phyloP scores from a whole-genome alignment of 1,140 invertebrate genomes.

The Calliopsis andreniformis region DNA sequence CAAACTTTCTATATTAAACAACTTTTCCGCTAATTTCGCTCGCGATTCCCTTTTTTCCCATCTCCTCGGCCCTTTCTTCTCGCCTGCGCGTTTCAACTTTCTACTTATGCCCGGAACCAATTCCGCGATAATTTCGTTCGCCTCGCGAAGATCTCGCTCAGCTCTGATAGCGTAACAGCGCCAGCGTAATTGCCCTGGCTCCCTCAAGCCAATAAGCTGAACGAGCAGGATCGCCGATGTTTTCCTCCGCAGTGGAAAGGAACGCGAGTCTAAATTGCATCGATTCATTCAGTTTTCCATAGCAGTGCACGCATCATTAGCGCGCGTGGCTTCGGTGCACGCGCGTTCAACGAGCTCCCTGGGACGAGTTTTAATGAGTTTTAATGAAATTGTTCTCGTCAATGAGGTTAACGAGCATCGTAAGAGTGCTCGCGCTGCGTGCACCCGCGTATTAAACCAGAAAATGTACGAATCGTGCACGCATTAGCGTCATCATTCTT shows the following conservation, averaged over 20 bases:
- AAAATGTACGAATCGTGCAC: conserved; percentile 16
- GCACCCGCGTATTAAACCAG: conserved; percentile 16
- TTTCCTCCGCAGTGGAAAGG: background rate
- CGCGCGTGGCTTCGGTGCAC: background rate
- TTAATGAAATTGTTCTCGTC: conserved; percentile 69
- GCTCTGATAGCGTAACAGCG: background rate
- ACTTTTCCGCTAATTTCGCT: conserved; percentile 71
- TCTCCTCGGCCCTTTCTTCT: background rate
- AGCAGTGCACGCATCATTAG: conserved; percentile 35
- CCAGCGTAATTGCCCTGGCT: background rate
- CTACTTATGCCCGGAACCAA: background rate
- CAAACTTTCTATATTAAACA: conserved; percentile 75
- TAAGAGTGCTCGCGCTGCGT: conserved; percentile 40
- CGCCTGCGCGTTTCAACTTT: background rate
- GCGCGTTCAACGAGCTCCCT: conserved; percentile 41
- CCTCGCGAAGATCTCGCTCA: background rate
- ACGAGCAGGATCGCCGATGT: background rate
- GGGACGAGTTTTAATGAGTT: conserved; percentile 63
- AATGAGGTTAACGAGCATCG: conserved; percentile 67
- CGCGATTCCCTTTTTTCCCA: conserved; percentile 24
- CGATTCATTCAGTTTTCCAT: conserved; percentile 37
- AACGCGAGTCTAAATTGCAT: conserved; percentile 15
- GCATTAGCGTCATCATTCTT: conserved; percentile 32
- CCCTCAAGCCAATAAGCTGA: background rate
- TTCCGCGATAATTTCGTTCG: background rate